Conservation (phyloP, 2,888 invertebrate genomes). For the Emmelina monodactyla region DNA sequence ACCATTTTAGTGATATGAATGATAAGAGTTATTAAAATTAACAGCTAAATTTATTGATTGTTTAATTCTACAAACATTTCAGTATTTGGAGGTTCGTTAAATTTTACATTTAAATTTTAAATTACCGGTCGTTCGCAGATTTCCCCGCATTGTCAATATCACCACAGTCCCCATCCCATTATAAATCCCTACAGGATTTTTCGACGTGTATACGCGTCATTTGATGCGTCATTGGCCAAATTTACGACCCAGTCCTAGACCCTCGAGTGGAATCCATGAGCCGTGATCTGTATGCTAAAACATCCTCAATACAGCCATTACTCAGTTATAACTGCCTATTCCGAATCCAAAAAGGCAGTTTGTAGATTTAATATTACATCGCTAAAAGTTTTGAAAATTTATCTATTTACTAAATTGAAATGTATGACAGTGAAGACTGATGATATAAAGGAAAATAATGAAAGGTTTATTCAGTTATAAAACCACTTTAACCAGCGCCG, state of each 20-base stretch:
- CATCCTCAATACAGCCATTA: constrained; percentile 48
- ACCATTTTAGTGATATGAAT: no score
- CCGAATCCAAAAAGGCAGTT: neutral
- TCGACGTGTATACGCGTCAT: constrained; percentile 46
- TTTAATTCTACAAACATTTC: no score
- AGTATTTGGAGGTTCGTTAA: no score
- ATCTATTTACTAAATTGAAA: neutral
- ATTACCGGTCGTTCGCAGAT: no score
- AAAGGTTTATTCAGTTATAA: neutral
- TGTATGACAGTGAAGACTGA: neutral
- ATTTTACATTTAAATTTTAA: no score
- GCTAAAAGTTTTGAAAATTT: neutral
- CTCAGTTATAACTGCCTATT: constrained; percentile 28
- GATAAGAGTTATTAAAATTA: no score
- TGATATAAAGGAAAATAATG: neutral
- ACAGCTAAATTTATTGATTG: neutral
- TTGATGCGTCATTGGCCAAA: constrained; percentile 49
- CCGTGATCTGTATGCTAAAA: constrained; percentile 56
- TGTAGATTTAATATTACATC: no score
- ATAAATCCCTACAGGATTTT: constrained; percentile 32
- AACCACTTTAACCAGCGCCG: constrained; percentile 2
- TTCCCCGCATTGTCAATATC: no score
- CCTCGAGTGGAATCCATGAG: constrained; percentile 58
- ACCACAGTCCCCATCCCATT: no score
- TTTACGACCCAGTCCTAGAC: constrained; percentile 37